Evolutionary conservation across 2,888 invertebrate genomes (phyloP).

Genomic region (Andricus curvator): DNA sequence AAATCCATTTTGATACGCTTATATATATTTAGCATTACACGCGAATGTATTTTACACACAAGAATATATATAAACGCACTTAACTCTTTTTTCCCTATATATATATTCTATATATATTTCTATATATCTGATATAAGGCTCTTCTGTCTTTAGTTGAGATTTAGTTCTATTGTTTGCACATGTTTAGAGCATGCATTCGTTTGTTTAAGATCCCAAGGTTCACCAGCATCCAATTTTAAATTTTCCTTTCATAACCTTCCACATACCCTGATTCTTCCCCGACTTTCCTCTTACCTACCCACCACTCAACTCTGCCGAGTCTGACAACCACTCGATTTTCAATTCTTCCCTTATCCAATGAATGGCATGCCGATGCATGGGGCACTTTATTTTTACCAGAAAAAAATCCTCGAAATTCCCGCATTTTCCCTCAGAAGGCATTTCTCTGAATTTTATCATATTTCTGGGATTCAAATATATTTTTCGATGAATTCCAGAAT

Average conservation of each 20-base stretch:
- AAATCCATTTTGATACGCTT: conserved; percentile 55
- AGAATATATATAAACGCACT: conserved; percentile 64
- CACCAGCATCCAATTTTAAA: conserved; percentile 57
- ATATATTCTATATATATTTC: conserved; percentile 70
- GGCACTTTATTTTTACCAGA: conserved; percentile 57
- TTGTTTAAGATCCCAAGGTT: conserved; percentile 71
- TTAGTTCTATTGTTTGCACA: conserved; percentile 78
- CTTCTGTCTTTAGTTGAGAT: conserved; percentile 78
- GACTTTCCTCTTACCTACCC: conserved; percentile 42
- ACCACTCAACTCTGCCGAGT: conserved; percentile 64
- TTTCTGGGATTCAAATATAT: background rate
- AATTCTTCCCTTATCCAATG: conserved; percentile 59
- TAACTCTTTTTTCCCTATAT: conserved; percentile 63
- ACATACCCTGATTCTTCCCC: conserved; percentile 21
- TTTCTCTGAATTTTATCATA: conserved; percentile 7
- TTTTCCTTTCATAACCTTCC: conserved; percentile 36
- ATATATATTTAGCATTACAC: conserved; percentile 67
- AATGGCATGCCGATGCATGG: conserved; percentile 77
- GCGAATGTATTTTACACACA: conserved; percentile 69
- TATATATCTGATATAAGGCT: conserved; percentile 77
- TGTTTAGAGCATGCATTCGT: conserved; percentile 78
- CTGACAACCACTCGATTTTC: conserved; percentile 53
- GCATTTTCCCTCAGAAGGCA: background rate
- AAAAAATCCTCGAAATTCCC: conserved; percentile 7
- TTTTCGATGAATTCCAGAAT: background rate